Base-by-base conservation (phyloP, 2,797 vertebrate genomes). In the Sebastes kiyomatsui region DNA sequence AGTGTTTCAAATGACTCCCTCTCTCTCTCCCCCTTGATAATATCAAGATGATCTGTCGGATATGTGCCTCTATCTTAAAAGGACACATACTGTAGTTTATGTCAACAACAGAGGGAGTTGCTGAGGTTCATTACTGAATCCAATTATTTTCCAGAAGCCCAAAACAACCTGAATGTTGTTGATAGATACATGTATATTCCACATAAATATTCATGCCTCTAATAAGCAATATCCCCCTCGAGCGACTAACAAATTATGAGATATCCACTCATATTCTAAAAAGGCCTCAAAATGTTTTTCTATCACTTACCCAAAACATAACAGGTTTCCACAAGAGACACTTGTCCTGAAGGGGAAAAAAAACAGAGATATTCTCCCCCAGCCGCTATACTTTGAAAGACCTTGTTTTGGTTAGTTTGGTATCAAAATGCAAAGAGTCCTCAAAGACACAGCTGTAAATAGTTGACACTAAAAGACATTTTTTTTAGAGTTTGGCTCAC, bases 121-220 rank as follows among this genome's bases (percentile, higher is more conserved):
- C 77, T 62, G 86, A 86, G 87, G 89, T 92, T 94, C 87, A 92
- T 86, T 83, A 85, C 79, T 88, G 87, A 92, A 88, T 94, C 81
- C 80, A 90, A 91, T 93, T 91, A 93, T 91, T 87, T 91, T 84
- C 68, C 75, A 86, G 75, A 84, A 88, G 86, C 88, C 87, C 70
- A 83, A 91, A 93, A 94, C 89, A 92, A 89, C 89, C 90, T 91
- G 88, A 90, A 92, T 87, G 89, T 88, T 94, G 87, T 92, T 92
- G 89, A 90, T 89, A 93, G 88, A 93, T 88, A 85, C 85, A 88
- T 91, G 82, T 91, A 92, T 92, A 92, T 81, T 85, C 68, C 79
- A 46, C 85, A 95, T 95, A 90, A 86, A 94, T 94, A 94, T 94
- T 94, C 87, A 94, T 92, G 75, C 32, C 22, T 80, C 85, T 90